phyloP scores from a whole-genome alignment of 2,888 invertebrate species.

The Patella ulyssiponensis region DNA sequence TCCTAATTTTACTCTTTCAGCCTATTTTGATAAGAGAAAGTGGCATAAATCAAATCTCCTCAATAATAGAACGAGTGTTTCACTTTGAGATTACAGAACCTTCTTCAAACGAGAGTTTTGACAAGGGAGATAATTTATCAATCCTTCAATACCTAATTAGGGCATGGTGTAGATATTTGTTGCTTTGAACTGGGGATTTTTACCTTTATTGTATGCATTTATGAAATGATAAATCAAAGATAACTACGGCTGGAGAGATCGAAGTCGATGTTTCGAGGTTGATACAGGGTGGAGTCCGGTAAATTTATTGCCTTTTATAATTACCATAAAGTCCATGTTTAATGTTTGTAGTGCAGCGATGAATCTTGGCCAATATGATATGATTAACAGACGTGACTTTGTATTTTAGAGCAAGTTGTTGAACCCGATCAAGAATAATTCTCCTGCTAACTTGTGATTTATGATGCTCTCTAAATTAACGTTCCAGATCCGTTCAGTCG shows the following conservation, averaged over 20 bases:
- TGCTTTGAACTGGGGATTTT: constrained; percentile 7
- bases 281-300: neutral
- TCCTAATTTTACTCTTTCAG: neutral
- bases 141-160: constrained; percentile 8
- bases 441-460: constrained; percentile 1
- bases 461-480: neutral
- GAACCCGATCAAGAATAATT: neutral
- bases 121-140: constrained; percentile 9
- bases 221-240: constrained; percentile 8
- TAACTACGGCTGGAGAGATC: neutral
- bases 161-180: constrained; percentile 7
- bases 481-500: no score
- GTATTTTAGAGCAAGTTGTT: neutral
- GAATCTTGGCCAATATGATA: constrained; percentile 5
- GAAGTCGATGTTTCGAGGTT: neutral
- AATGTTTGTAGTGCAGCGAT: constrained; percentile 7
- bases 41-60: constrained; percentile 5
- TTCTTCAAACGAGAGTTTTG: constrained; percentile 13
- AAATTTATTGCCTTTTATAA: neutral
- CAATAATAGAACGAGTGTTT: neutral
- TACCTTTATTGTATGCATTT: constrained; percentile 12
- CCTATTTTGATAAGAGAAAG: constrained; percentile 11
- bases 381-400: constrained; percentile 6
- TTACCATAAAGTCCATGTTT: neutral
- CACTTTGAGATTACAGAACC: constrained; percentile 7